Evolutionary conservation across 2,888 invertebrate genomes (phyloP).

Genomic region (Abrostola tripartita): DNA sequence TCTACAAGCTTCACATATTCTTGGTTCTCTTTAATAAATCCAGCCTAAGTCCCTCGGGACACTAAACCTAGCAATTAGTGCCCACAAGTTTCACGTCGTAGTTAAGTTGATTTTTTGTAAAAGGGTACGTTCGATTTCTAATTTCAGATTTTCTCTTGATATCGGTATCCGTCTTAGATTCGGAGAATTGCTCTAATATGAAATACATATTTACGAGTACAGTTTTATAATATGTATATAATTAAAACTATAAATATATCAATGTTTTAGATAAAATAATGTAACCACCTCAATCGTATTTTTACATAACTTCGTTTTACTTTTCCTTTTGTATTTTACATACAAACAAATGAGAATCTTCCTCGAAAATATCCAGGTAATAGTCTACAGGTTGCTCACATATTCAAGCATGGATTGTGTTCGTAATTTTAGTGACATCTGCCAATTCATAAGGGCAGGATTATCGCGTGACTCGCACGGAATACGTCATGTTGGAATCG

Average conservation of each 20-base stretch:
- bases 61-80: background rate
- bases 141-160: no score
- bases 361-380: constrained; percentile 9
- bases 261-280: no score
- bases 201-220: no score
- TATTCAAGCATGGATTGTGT: constrained; percentile 52
- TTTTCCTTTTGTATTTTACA: background rate
- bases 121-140: no score
- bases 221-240: no score
- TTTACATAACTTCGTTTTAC: no score
- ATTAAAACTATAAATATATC: no score
- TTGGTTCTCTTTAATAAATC: background rate
- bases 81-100: no score
- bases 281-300: no score
- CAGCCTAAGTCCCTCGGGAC: background rate
- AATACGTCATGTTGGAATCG: constrained; percentile 46
- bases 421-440: constrained; percentile 58
- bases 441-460: constrained; percentile 58
- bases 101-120: no score
- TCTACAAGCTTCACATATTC: background rate
- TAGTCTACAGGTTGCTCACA: constrained; percentile 13
- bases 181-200: no score
- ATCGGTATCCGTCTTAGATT: no score
- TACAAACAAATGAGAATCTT: constrained; percentile 15
- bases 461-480: constrained; percentile 56